Evolutionary conservation across 2,797 vertebrate species (phyloP).

Genomic region (Pelobates cultripes): DNA sequence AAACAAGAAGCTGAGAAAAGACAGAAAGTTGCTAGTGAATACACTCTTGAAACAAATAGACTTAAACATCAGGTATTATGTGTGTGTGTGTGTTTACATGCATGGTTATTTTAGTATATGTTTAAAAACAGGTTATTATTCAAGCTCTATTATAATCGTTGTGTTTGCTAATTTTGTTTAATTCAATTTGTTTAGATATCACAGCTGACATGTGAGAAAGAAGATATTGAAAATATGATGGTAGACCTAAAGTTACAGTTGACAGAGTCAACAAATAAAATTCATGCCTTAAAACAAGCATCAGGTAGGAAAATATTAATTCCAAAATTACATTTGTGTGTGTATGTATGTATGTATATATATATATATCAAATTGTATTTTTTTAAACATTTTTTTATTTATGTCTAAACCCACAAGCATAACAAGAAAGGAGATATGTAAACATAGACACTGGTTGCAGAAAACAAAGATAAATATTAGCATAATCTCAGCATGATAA

Average conservation of each 20-base stretch:
- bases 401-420: too few species aligned
- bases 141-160: too few species aligned
- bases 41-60: slow-evolving; percentile 71
- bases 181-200: slow-evolving; percentile 73
- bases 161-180: background rate
- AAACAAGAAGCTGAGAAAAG: slow-evolving; percentile 81
- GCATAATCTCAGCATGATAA: too few species aligned
- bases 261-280: slow-evolving; percentile 72
- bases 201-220: slow-evolving; percentile 69
- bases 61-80: slow-evolving; percentile 83
- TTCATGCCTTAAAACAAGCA: slow-evolving; percentile 74
- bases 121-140: too few species aligned
- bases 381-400: background rate
- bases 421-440: too few species aligned
- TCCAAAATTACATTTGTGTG: too few species aligned
- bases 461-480: too few species aligned
- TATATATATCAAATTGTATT: background rate
- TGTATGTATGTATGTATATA: too few species aligned
- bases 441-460: too few species aligned
- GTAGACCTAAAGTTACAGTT: slow-evolving; percentile 73
- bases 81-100: background rate
- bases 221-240: slow-evolving; percentile 76
- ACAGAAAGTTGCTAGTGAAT: slow-evolving; percentile 77
- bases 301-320: slow-evolving; percentile 71
- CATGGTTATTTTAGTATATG: too few species aligned